These are phyloP conservation scores for Scolopax mira DNA, from an alignment of 2,113 vertebrate species.

Conservation along the genomic window DNA sequence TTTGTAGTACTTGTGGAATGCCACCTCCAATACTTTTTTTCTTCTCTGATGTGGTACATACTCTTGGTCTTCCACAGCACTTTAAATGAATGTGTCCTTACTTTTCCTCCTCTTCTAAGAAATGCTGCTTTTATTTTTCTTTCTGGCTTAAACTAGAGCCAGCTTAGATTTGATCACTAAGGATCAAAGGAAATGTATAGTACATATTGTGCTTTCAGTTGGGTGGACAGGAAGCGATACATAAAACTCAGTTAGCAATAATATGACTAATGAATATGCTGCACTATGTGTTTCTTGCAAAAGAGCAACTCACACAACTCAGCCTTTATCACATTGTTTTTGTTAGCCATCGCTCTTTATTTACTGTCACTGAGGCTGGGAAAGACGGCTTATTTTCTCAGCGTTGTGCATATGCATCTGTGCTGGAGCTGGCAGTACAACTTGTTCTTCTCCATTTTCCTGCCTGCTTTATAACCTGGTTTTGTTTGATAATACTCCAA, in stretches of 20 bases:
- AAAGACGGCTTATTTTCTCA: slow-evolving; percentile 45
- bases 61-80: background rate
- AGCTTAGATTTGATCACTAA: background rate
- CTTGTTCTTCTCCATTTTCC: slow-evolving; percentile 33
- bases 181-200: slow-evolving; percentile 32
- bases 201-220: slow-evolving; percentile 15
- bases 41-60: background rate
- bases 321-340: slow-evolving; percentile 52
- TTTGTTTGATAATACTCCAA: background rate
- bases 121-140: slow-evolving; percentile 27
- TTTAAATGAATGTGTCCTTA: background rate
- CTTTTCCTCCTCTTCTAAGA: background rate
- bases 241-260: slow-evolving; percentile 18
- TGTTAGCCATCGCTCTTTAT: slow-evolving; percentile 7
- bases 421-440: slow-evolving; percentile 45
- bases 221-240: background rate
- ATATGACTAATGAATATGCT: slow-evolving; percentile 38
- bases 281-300: background rate
- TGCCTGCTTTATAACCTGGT: slow-evolving; percentile 21
- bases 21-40: background rate
- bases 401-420: slow-evolving; percentile 15
- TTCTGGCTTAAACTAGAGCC: background rate
- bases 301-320: background rate
- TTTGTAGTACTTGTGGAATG: background rate
- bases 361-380: slow-evolving; percentile 30